Evolutionary conservation across 2,797 vertebrate genomes (phyloP), one percentile per base, ranked within the genome.

Genomic region (Poeciliopsis turneri): DNA sequence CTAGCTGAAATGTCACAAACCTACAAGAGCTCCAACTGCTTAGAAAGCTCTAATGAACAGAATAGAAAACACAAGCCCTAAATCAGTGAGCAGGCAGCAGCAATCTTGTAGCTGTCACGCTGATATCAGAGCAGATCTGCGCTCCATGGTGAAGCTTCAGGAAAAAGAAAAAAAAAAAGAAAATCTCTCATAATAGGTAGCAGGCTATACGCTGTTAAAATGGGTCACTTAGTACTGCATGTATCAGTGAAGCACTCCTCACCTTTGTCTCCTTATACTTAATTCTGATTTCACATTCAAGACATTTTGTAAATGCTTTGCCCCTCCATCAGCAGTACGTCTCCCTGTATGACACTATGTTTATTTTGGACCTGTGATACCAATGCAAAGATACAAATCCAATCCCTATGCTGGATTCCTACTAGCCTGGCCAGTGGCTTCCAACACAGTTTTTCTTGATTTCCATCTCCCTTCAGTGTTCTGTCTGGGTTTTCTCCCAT

Each of bases 31-130:
- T 84, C 78, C 84, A 81, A 86, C 82, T 61, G 77, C 91, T 91
- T 87, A 86, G 83, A 87, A 90, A 87, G 86, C 89, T 90, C 92
- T 93, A 93, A 93, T 93, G 93, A 95, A 93, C 91, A 85, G 88
- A 87, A 91, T 86, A 82, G 91, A 70, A 93, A 92, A 92, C 86
- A 88, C 88, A 91, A 79, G 78, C 87, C 74, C 81, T 77, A 70
- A 91, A 91, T 90, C 90, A 90, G 87, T 83, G 87, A 90, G 88
- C 87, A 86, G 89, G 79, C 88, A 78, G 88, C 89, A 82, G 83
- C 79, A 79, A 49, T 61, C 88, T 90, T 87, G 89, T 90, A 89
- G 90, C 92, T 90, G 92, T 92, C 86, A 87, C 89, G 41, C 76
- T 82, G 89, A 86, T 88, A 90, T 90, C 87, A 87, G 86, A 91